Percentiles rank a stretch among this genome's conserved stretches.
Conservation (phyloP, 2,113 vertebrate species). For the Australoheros scitulus region DNA sequence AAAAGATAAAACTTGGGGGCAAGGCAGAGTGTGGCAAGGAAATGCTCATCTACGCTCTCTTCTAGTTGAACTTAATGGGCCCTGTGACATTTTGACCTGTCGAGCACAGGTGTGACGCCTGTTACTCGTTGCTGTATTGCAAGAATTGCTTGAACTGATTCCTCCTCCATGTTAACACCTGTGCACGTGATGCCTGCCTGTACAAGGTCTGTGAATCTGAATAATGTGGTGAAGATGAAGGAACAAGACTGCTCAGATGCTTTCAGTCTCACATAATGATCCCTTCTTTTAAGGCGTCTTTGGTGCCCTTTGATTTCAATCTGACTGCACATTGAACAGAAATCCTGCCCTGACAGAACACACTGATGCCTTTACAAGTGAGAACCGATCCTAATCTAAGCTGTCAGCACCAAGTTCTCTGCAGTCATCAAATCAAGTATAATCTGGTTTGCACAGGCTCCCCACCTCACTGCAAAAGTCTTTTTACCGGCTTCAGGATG, state of each 20-base stretch:
- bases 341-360: neutral
- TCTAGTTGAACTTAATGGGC: neutral
- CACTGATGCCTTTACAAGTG: neutral
- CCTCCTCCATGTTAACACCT: too few relatives aligned
- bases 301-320: neutral
- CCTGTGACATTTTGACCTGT: neutral
- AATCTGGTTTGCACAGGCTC: conserved; percentile 35
- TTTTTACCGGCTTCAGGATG: neutral
- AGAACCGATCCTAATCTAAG: conserved; percentile 11
- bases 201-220: neutral
- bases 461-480: neutral
- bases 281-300: neutral
- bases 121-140: neutral
- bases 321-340: neutral
- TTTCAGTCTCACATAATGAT: neutral
- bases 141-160: too few relatives aligned
- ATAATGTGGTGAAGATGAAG: neutral
- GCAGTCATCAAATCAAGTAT: conserved; percentile 7
- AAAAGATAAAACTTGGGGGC: neutral
- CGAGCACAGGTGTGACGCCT: neutral
- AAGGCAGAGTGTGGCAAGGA: neutral
- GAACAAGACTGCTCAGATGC: neutral
- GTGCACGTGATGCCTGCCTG: neutral
- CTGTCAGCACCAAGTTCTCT: conserved; percentile 6
- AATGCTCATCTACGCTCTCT: neutral